Base-by-base conservation (phyloP, 2,113 vertebrate species). In the Nipponia nippon region DNA sequence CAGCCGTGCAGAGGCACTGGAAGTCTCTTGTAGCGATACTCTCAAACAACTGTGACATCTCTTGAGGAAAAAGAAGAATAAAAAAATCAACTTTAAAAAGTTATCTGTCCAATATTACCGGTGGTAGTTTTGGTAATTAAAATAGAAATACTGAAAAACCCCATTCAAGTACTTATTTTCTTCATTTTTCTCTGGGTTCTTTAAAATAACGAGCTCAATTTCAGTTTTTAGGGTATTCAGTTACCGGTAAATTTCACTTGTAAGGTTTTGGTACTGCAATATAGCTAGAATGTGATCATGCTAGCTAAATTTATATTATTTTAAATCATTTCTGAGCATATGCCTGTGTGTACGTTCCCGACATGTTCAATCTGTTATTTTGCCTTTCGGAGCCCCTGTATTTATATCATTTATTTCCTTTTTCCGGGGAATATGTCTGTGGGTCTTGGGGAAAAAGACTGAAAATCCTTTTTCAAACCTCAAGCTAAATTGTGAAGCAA, bases 311-410 rank as follows among this genome's bases (percentile, higher is more conserved):
- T 18, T 46, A 21, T 52, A 19, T 53, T 44, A 6, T 75, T 69
- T 84, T 38, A 76, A 80, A 52, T 42, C 11, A 65, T 92, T 47
- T 49, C 44, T 65, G 62, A 55, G n/a, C 56, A 38, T 63, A 53
- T 50, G 29, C 1, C 1, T 44, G 4, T 47, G 9, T 38, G 32
- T 55, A 38, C 7, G 1, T 66, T 83, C 78, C 58, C 0, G 1
- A 17, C 16, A 11, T 6, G 13, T 59, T 78, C 83, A 29, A 19
- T 72, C 40, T 49, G 58, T 65, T 53, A 36, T 82, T 92, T 89
- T 65, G 6, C 46, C 56, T 65, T 71, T 65, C 69, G 38, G 38
- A 79, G 34, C 18, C 38, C 36, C 55, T n/a, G 23, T 63, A 32
- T 84, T 80, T 18, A 25, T 71, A 16, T 13, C 3, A 38, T n/a